Base-by-base conservation (phyloP, 2,113 vertebrate genomes). In the Otus sunia region DNA sequence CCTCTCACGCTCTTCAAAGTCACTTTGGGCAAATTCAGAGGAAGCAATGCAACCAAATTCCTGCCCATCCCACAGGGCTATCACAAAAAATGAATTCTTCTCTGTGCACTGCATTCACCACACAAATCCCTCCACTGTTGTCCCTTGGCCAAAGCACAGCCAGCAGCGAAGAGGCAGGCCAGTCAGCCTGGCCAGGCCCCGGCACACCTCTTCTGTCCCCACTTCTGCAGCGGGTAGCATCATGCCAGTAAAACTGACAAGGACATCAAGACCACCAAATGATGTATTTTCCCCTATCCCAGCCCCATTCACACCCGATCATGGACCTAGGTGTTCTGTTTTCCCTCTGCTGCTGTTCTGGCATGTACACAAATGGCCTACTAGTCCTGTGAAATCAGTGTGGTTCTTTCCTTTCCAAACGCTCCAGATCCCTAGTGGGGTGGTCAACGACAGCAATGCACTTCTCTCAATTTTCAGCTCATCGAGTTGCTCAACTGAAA, bases 241-340 rank as follows among this genome's bases (percentile, higher is more conserved):
- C n/a, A 5, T 1, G 11, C 23, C 72, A 68, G 16, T 14, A 47
- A 32, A 58, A 49, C 23, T 12, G 11, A 22, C 15, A 25, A 34
- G 52, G 52, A 25, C 15, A 71, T 16, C 32, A 34, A 37, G 29
- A 62, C 13, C 55, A 45, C 23, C 56, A 22, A 64, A 58, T 4
- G 3, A 30, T 5, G 3, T 25, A 5, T 60, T 50, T 55, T 55
- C 29, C n/a, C 29, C 32, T 59, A 3, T 17, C 30, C 22, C 52
- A 72, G 29, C 26, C 37, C 43, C 26, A 3, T 15, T 72, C 47
- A 34, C 15, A n/a, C 9, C 30, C 4, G 1, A 0, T 9, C 1
- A 1, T 1, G 11, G 56, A 6, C 29, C 73, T 25, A 27, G 12
- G 27, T 2, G 4, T 14, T 82, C 37, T 49, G 36, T 12, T 68